Evolutionary conservation across 2,113 vertebrate genomes (phyloP).

Genomic region (Pavo muticus): DNA sequence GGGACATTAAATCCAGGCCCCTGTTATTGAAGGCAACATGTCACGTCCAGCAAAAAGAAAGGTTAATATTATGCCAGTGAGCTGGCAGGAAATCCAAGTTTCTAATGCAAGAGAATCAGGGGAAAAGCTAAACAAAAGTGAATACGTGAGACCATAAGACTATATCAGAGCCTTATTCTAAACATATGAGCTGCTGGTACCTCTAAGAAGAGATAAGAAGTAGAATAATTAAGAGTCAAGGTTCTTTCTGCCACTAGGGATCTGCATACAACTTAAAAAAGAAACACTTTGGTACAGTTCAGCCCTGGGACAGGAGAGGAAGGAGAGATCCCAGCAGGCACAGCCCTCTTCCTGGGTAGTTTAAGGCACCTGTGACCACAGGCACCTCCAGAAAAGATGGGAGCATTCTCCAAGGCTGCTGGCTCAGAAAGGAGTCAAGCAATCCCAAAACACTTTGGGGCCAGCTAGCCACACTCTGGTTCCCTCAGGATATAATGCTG

Average conservation of each 20-base stretch:
- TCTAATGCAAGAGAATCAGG: slow-evolving; percentile 30
- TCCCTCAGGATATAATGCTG: not conserved
- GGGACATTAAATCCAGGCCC: not conserved
- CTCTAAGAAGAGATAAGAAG: not conserved
- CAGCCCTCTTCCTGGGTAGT: not conserved
- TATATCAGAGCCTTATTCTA: not conserved
- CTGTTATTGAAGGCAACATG: not conserved
- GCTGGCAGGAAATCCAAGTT: slow-evolving; percentile 52
- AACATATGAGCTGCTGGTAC: not conserved
- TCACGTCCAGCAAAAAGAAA: slow-evolving; percentile 20
- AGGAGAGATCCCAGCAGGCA: not conserved
- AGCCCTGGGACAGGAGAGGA: not conserved
- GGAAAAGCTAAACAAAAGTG: slow-evolving; percentile 62
- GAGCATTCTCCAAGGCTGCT: not conserved
- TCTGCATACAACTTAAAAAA: not conserved
- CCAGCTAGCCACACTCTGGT: not conserved
- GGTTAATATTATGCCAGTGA: not conserved
- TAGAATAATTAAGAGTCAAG: not conserved
- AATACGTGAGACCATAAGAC: not conserved
- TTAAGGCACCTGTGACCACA: not conserved
- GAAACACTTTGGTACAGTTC: not conserved
- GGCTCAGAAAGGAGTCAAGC: not conserved
- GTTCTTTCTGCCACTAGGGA: not conserved
- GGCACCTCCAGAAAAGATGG: not conserved
- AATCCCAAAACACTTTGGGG: accelerated